Conservation (phyloP, 2,113 vertebrate species). For the Calonectris borealis region DNA sequence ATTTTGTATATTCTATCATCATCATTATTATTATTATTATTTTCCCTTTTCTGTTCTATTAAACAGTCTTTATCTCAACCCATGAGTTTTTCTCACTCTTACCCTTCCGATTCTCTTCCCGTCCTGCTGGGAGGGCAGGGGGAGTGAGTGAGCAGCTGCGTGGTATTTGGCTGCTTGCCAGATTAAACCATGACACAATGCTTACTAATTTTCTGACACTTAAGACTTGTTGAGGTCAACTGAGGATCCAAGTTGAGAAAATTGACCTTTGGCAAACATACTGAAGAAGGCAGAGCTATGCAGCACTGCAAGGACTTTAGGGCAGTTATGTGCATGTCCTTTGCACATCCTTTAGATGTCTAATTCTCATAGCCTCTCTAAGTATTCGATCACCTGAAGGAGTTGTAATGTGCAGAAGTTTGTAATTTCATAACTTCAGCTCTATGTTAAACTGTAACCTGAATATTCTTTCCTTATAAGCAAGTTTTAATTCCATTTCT, state of each 20-base stretch:
- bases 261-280: not conserved
- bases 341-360: not conserved
- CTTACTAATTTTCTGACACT: not conserved
- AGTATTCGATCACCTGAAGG: not conserved
- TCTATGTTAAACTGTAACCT: not conserved
- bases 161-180: too few species aligned
- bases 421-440: not conserved
- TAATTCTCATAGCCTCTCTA: not conserved
- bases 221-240: not conserved
- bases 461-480: not conserved
- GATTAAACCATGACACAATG: too few species aligned
- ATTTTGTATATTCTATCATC: too few species aligned
- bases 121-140: too few species aligned
- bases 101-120: too few species aligned
- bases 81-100: too few species aligned
- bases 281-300: not conserved
- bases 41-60: too few species aligned
- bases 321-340: not conserved
- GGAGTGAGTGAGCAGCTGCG: too few species aligned
- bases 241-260: not conserved
- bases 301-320: not conserved
- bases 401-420: not conserved
- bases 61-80: too few species aligned
- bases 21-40: too few species aligned
- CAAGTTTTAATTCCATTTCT: not conserved